These are phyloP conservation scores for Oedothorax gibbosus DNA, from an alignment of 1,140 invertebrate genomes.

Conservation along the genomic window DNA sequence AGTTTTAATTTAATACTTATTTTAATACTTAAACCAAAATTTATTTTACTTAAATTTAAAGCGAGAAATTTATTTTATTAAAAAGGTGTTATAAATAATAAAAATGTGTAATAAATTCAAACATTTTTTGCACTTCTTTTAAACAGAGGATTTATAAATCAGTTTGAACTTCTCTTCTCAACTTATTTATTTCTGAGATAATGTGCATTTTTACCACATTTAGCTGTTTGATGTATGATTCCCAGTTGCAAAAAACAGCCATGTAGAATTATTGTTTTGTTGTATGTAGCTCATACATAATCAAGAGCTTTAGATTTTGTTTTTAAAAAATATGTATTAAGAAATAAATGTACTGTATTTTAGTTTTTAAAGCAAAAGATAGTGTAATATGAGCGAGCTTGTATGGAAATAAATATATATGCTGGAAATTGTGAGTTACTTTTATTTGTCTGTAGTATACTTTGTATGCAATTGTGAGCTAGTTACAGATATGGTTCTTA, in stretches of 20 bases:
- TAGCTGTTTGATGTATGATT: conserved; percentile 21
- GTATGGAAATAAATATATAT: conserved; percentile 61
- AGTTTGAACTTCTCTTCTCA: conserved; percentile 25
- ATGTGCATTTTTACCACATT: conserved; percentile 36
- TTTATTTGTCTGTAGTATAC: not conserved
- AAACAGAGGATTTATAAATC: not conserved
- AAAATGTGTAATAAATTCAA: too few relatives aligned
- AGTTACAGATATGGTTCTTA: too few relatives aligned
- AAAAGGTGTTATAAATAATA: too few relatives aligned
- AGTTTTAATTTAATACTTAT: too few relatives aligned
- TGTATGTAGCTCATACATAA: conserved; percentile 49
- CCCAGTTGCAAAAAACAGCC: conserved; percentile 12
- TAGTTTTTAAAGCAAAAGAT: conserved; percentile 48
- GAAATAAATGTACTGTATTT: conserved; percentile 42
- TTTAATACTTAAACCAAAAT: too few relatives aligned
- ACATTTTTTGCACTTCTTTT: too few relatives aligned
- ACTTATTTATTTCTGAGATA: conserved; percentile 16
- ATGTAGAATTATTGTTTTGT: conserved; percentile 22
- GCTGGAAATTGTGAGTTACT: conserved; percentile 39
- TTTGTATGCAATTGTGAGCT: too few relatives aligned
- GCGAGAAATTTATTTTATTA: too few relatives aligned
- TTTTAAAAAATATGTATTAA: conserved; percentile 27
- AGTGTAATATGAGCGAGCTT: conserved; percentile 58
- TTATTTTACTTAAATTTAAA: too few relatives aligned
- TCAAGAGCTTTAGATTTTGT: conserved; percentile 59